These are phyloP conservation scores for Protobothrops mucrosquamatus DNA, from an alignment of 2,113 vertebrate genomes.

Conservation along the genomic window DNA sequence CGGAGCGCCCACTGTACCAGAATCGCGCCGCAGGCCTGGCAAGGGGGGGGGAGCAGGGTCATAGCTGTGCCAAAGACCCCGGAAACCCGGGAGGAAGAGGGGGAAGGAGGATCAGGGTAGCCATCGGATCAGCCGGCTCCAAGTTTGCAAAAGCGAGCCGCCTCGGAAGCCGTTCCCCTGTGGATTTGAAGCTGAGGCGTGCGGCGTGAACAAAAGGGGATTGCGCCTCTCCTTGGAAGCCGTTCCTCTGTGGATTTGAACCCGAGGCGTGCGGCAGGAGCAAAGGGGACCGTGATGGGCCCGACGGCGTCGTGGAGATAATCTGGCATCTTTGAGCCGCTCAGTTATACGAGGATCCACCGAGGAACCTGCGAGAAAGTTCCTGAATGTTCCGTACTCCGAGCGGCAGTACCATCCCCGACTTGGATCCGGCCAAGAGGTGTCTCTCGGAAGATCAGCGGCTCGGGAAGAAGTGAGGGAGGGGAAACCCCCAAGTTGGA, in stretches of 20 bases:
- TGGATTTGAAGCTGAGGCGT: background rate
- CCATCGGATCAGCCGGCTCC: too few relatives aligned
- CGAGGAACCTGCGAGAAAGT: accelerated
- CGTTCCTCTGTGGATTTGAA: too few relatives aligned
- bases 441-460: accelerated
- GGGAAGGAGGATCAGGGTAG: too few relatives aligned
- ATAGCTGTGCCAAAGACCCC: background rate
- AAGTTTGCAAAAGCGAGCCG: too few relatives aligned
- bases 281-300: background rate
- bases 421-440: background rate
- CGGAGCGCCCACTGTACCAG: background rate
- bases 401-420: accelerated
- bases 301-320: accelerated
- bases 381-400: background rate
- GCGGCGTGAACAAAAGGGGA: too few relatives aligned
- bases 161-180: background rate
- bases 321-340: background rate
- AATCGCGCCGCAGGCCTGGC: background rate
- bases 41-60: background rate
- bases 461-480: accelerated
- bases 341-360: background rate
- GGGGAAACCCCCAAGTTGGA: background rate
- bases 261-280: background rate
- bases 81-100: background rate
- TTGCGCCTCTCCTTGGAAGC: too few relatives aligned